phyloP scores from a whole-genome alignment of 2,113 vertebrate species.

The Sylvietta virens region DNA sequence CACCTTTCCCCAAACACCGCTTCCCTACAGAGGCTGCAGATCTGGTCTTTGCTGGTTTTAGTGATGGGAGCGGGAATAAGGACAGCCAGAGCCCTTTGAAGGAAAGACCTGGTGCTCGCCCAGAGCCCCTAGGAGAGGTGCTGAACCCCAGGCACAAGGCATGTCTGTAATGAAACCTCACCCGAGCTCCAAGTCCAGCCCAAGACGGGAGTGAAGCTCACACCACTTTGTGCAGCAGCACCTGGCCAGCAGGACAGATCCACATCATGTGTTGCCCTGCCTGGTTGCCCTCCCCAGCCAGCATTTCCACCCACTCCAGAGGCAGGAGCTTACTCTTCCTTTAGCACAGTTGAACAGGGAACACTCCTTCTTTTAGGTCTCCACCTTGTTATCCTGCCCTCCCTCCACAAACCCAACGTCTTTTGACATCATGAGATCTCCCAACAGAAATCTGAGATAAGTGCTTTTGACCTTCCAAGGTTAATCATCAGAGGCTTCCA shows the following conservation, averaged over 20 bases:
- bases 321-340: background rate
- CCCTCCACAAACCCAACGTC: background rate
- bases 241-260: background rate
- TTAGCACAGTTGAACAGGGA: background rate
- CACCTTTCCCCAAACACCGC: background rate
- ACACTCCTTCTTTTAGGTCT: background rate
- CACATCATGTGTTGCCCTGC: background rate
- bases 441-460: conserved; percentile 1
- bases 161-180: background rate
- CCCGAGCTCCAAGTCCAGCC: background rate
- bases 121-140: background rate
- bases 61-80: background rate
- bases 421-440: background rate
- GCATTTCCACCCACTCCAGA: background rate
- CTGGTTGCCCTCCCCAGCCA: background rate
- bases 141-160: background rate
- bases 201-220: background rate
- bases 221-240: rapidly evolving
- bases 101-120: background rate
- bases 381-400: background rate
- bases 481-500: conserved; percentile 14
- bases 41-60: background rate
- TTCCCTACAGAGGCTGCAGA: background rate
- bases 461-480: conserved; percentile 38
- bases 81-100: background rate